Conservation (phyloP, 2,113 vertebrate genomes). For the Peromyscus californicus region DNA sequence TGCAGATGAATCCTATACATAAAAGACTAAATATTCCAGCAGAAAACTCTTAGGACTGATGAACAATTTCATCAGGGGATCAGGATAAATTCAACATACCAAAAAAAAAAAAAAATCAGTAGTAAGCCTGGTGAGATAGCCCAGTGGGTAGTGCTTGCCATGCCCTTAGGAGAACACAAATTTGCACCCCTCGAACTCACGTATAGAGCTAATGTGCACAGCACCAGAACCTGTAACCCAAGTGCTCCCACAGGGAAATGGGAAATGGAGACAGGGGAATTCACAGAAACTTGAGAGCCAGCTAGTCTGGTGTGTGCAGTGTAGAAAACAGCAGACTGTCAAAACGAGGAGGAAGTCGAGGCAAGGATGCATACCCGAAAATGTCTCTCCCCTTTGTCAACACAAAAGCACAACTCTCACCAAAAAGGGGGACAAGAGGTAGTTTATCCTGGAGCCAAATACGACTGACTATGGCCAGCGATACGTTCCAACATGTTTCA, state of each 20-base stretch:
- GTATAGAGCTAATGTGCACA: neutral
- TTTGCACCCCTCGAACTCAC: neutral
- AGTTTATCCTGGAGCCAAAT: neutral
- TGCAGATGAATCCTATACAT: neutral
- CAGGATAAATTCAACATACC: too few relatives aligned
- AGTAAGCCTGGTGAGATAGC: neutral
- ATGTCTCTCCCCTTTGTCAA: neutral
- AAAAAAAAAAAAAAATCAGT: too few relatives aligned
- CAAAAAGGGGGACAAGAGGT: neutral
- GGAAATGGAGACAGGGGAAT: neutral
- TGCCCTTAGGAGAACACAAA: neutral
- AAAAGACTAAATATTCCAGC: too few relatives aligned
- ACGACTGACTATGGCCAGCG: neutral
- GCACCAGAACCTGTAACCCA: neutral
- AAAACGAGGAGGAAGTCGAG: neutral
- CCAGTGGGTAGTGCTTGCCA: neutral
- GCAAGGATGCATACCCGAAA: neutral
- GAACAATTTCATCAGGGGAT: too few relatives aligned
- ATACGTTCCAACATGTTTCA: neutral
- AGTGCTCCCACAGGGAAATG: neutral
- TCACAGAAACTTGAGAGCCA: neutral
- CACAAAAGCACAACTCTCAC: neutral
- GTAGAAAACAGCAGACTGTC: neutral
- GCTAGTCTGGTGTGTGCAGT: neutral
- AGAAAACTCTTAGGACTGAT: too few relatives aligned